Evolutionary conservation across 2,888 invertebrate species (phyloP).

Genomic region (Beris morrisii): DNA sequence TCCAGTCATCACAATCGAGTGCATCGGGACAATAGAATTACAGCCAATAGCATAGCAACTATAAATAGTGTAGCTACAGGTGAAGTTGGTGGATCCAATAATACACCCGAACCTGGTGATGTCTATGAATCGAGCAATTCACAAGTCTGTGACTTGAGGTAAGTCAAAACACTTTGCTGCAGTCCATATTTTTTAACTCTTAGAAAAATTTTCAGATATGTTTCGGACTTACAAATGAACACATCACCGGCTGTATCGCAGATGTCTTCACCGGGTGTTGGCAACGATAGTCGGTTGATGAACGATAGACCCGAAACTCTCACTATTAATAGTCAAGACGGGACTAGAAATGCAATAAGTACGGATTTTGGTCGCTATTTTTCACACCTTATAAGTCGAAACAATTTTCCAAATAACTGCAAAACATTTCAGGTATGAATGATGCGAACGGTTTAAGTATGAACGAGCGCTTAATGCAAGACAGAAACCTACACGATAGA

Average conservation of each 20-base stretch:
- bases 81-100: slow-evolving; percentile 41
- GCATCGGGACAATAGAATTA: slow-evolving; percentile 66
- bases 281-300: slow-evolving; percentile 39
- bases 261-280: slow-evolving; percentile 42
- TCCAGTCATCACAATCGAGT: slow-evolving; percentile 72
- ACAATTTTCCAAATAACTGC: neutral
- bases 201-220: slow-evolving; percentile 41
- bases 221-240: slow-evolving; percentile 43
- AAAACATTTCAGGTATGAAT: slow-evolving; percentile 37
- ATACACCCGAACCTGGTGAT: slow-evolving; percentile 43
- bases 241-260: slow-evolving; percentile 44
- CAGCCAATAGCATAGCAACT: slow-evolving; percentile 60
- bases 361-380: slow-evolving; percentile 6
- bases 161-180: neutral
- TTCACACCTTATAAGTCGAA: neutral
- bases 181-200: neutral
- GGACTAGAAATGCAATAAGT: slow-evolving; percentile 42
- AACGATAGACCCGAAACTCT: slow-evolving; percentile 25
- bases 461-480: slow-evolving; percentile 43
- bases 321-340: slow-evolving; percentile 40
- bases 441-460: slow-evolving; percentile 40
- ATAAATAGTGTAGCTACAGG: slow-evolving; percentile 58
- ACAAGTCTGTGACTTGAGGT: slow-evolving; percentile 47
- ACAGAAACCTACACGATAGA: slow-evolving; percentile 39
- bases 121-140: slow-evolving; percentile 44